phyloP scores from a whole-genome alignment of 2,888 invertebrate species.

The Spodoptera littoralis region DNA sequence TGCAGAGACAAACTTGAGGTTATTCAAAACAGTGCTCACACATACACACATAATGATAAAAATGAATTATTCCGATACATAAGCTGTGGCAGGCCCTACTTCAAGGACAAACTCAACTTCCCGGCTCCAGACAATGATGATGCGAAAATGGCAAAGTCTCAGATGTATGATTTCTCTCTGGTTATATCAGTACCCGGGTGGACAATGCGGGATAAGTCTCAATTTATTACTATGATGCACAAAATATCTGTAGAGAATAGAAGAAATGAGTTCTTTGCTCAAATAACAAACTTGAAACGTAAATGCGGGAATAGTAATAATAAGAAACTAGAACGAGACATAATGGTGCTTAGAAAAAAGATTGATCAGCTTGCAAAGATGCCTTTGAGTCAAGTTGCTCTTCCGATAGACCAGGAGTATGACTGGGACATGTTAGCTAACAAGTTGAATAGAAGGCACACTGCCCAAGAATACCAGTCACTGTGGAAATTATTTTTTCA shows the following conservation, averaged over 20 bases:
- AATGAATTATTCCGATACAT: slow-evolving; percentile 68
- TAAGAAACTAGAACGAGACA: slow-evolving; percentile 42
- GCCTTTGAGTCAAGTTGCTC: slow-evolving; percentile 68
- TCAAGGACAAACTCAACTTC: slow-evolving; percentile 89
- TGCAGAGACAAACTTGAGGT: slow-evolving; percentile 71
- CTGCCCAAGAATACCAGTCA: slow-evolving; percentile 90
- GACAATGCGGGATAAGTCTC: slow-evolving; percentile 89
- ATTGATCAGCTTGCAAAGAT: slow-evolving; percentile 62
- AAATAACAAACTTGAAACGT: slow-evolving; percentile 64
- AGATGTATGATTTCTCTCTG: slow-evolving; percentile 83
- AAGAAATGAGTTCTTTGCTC: slow-evolving; percentile 59
- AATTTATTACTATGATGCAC: slow-evolving; percentile 84
- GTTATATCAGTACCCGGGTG: slow-evolving; percentile 83
- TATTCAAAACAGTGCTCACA: slow-evolving; percentile 47
- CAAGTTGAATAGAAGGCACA: slow-evolving; percentile 87
- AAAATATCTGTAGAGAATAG: slow-evolving; percentile 70
- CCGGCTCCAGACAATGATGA: slow-evolving; percentile 90
- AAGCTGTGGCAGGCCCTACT: slow-evolving; percentile 90
- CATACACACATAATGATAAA: slow-evolving; percentile 43
- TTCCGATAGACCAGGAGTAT: slow-evolving; percentile 81
- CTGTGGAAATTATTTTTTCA: slow-evolving; percentile 93
- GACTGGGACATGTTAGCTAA: slow-evolving; percentile 89
- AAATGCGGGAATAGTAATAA: slow-evolving; percentile 37
- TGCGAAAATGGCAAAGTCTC: slow-evolving; percentile 76
- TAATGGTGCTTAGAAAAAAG: slow-evolving; percentile 60